Evolutionary conservation across 92 coral and sea anemone genomes (phyloP).

Genomic region (Heliopora coerulea): DNA sequence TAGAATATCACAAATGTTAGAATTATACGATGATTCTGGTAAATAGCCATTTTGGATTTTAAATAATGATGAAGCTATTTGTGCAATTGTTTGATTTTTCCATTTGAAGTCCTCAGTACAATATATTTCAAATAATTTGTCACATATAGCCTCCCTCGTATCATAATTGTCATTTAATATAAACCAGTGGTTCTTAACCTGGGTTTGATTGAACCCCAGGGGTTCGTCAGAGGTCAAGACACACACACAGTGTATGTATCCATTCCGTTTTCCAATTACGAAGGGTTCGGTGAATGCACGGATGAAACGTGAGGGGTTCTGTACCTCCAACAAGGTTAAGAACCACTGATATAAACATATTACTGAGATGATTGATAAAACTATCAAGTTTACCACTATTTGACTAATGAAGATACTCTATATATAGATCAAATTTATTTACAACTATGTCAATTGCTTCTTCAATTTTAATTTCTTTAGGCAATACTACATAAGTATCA

Average conservation of each 20-base stretch:
- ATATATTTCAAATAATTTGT: constrained; percentile 23
- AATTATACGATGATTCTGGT: constrained; percentile 36
- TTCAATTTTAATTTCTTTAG: constrained; percentile 30
- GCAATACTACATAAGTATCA: constrained; percentile 24
- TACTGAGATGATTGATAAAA: constrained; percentile 36
- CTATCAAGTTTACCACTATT: constrained; percentile 40
- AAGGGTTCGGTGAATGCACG: too few species aligned
- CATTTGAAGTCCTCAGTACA: constrained; percentile 45
- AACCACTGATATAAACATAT: too few species aligned
- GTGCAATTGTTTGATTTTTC: constrained; percentile 24
- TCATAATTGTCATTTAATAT: constrained; percentile 46
- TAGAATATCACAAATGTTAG: constrained; percentile 30
- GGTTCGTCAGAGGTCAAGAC: too few species aligned
- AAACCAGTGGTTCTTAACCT: too few species aligned
- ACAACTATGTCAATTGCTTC: constrained; percentile 5
- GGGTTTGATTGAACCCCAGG: too few species aligned
- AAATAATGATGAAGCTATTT: constrained; percentile 6
- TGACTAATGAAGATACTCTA: constrained; percentile 42
- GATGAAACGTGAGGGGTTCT: too few species aligned
- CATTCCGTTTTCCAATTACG: too few species aligned
- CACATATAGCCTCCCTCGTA: constrained; percentile 33
- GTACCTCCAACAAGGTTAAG: too few species aligned
- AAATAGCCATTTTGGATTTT: constrained; percentile 33
- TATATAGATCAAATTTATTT: not conserved
- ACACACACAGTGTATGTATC: too few species aligned